These are phyloP conservation scores for Manis pentadactyla DNA, from an alignment of 2,797 vertebrate genomes.

Conservation along the genomic window DNA sequence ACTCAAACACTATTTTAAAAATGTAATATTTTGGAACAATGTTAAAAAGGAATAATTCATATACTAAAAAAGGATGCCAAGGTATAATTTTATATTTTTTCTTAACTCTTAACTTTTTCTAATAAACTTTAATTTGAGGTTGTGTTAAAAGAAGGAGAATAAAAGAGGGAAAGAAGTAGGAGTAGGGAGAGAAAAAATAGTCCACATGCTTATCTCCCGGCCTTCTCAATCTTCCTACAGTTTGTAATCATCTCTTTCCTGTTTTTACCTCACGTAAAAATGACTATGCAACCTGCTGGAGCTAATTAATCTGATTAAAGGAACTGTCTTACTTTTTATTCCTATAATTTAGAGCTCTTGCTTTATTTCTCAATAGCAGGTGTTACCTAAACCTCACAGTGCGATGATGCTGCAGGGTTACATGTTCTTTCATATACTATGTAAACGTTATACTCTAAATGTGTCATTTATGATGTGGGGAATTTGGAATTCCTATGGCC, in stretches of 20 bases:
- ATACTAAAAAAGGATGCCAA: background rate
- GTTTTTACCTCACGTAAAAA: background rate
- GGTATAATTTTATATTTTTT: background rate
- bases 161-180: background rate
- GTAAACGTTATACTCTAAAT: too few species aligned
- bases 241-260: background rate
- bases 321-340: background rate
- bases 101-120: constrained; percentile 1
- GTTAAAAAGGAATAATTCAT: background rate
- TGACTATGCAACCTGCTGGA: background rate
- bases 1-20: background rate
- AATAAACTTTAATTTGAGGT: background rate
- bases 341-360: background rate
- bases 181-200: background rate
- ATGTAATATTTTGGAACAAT: background rate
- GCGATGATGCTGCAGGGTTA: background rate
- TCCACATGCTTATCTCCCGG: background rate
- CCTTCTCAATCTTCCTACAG: background rate
- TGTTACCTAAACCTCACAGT: background rate
- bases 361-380: background rate
- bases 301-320: background rate
- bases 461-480: too few species aligned
- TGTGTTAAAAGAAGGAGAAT: background rate
- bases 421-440: background rate
- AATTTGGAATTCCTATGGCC: too few species aligned